These are phyloP conservation scores for Mellilla xanthometata DNA, from an alignment of 2,888 invertebrate species.

Conservation along the genomic window DNA sequence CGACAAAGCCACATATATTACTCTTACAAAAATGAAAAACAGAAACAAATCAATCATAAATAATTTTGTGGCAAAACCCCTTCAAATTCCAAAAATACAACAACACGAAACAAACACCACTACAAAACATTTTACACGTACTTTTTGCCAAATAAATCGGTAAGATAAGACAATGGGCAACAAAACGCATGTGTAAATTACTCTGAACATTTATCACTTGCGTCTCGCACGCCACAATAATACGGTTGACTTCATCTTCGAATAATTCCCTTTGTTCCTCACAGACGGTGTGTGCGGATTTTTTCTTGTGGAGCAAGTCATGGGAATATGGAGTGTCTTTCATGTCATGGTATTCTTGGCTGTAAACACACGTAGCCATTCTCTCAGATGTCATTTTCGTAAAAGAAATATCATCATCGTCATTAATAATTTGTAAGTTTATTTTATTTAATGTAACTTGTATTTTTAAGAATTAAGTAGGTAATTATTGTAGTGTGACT, in stretches of 20 bases:
- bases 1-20: no score
- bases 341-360: background rate
- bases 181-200: constrained; percentile 72
- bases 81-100: no score
- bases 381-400: no score
- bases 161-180: constrained; percentile 26
- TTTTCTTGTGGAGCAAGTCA: constrained; percentile 45
- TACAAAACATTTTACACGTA: constrained; percentile 15
- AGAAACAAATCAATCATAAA: no score
- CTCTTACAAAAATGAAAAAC: no score
- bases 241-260: constrained; percentile 80
- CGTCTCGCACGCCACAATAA: constrained; percentile 71
- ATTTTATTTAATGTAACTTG: no score
- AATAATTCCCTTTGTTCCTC: constrained; percentile 80
- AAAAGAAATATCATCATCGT: no score
- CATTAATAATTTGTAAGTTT: no score
- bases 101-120: constrained; percentile 5
- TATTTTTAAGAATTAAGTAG: no score
- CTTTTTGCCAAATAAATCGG: constrained; percentile 31
- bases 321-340: background rate
- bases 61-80: no score
- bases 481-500: no score
- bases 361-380: no score
- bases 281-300: constrained; percentile 61
- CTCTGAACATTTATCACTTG: constrained; percentile 69